Conservation (phyloP, 2,888 invertebrate species). For the Agrochola macilenta region DNA sequence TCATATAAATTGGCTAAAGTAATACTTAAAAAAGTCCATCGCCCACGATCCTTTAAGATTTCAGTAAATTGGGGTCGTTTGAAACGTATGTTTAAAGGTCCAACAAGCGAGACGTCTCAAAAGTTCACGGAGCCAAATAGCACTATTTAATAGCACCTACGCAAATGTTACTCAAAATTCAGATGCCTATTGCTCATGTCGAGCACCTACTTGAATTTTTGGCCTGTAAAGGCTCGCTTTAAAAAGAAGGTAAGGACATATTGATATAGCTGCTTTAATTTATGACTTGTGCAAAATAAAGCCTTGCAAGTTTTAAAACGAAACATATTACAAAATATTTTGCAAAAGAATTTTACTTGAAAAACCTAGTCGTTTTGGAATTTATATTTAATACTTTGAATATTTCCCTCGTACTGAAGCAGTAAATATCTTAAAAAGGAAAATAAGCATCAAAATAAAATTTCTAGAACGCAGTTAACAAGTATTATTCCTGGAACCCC, state of each 20-base stretch:
- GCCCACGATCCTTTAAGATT: conserved; percentile 10
- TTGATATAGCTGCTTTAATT: background rate
- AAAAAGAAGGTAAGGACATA: background rate
- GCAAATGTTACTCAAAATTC: background rate
- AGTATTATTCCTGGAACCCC: conserved; percentile 7
- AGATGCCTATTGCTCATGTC: background rate
- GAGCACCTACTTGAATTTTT: background rate
- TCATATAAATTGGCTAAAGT: background rate
- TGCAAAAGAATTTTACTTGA: background rate
- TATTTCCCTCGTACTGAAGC: background rate
- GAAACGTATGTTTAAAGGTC: conserved; percentile 12
- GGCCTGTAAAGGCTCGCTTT: background rate
- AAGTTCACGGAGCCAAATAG: conserved; percentile 8
- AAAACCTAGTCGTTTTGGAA: background rate
- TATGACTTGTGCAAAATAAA: background rate
- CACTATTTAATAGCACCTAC: conserved; percentile 20
- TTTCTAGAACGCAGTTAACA: background rate
- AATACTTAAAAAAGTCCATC: no score
- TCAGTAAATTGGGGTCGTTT: conserved; percentile 40
- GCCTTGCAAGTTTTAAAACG: background rate
- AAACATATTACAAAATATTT: background rate
- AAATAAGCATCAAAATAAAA: background rate
- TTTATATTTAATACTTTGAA: background rate
- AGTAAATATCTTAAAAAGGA: background rate
- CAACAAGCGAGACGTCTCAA: conserved; percentile 19